A percentile compares a stretch with the other conserved stretches of the same genome.
These are phyloP conservation scores for Anser brachyrhynchus DNA, from an alignment of 2,113 vertebrate species.

Conservation along the genomic window DNA sequence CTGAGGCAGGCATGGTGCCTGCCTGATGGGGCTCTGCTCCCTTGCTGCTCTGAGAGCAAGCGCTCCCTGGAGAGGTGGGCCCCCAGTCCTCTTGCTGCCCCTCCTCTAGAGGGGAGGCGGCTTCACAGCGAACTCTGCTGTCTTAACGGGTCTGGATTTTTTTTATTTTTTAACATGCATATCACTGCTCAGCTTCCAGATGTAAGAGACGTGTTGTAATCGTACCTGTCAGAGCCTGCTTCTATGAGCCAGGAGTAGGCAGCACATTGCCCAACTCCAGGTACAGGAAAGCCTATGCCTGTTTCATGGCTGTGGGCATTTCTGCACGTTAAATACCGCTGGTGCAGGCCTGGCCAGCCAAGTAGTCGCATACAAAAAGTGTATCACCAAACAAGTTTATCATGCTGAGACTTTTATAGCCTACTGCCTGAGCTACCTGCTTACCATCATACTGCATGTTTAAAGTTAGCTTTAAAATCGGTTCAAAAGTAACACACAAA, in stretches of 20 bases:
- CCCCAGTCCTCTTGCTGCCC: neutral
- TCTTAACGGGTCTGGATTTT: neutral
- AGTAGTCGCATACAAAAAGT: neutral
- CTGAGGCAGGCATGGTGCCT: rapidly evolving
- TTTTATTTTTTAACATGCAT: neutral
- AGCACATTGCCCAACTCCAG: neutral
- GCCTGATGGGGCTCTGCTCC: neutral
- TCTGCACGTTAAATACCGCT: neutral
- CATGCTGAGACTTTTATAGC: neutral
- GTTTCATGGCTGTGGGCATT: neutral
- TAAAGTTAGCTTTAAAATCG: neutral
- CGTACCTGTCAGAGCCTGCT: neutral
- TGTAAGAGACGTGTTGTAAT: neutral
- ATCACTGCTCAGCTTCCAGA: neutral
- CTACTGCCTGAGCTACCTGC: neutral
- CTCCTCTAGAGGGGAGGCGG: neutral
- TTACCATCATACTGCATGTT: neutral
- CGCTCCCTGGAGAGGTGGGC: neutral
- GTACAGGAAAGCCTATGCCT: neutral
- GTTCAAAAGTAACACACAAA: neutral
- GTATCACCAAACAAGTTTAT: neutral
- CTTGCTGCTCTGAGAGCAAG: neutral
- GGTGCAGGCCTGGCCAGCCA: neutral
- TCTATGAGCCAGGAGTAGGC: neutral
- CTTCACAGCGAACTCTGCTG: neutral